A percentile compares a stretch with the other conserved stretches of the same genome.
Evolutionary conservation across 1,140 invertebrate genomes (phyloP).

Genomic region (Parapsyche elsis): DNA sequence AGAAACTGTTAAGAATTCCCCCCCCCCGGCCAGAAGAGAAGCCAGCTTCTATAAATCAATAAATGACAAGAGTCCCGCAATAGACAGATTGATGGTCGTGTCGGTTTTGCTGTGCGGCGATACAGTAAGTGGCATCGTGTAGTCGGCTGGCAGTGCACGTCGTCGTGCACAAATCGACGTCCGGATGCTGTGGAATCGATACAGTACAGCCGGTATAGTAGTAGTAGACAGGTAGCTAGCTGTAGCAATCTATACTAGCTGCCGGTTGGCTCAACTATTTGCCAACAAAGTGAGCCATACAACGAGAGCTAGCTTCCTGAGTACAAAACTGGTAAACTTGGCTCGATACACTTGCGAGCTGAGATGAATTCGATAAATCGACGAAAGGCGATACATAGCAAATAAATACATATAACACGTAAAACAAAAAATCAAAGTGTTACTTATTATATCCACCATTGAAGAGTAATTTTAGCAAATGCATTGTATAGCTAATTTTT

Average conservation of each 20-base stretch:
- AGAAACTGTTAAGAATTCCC: neutral
- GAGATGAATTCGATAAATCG: no score
- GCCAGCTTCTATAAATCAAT: constrained; percentile 1
- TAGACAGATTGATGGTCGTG: constrained; percentile 16
- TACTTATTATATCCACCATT: no score
- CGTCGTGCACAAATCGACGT: constrained; percentile 9
- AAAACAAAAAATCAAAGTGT: no score
- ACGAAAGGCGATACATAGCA: neutral
- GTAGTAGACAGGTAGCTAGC: neutral
- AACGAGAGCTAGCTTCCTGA: no score
- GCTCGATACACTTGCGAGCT: no score
- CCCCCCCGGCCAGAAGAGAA: neutral
- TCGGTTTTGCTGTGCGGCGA: neutral
- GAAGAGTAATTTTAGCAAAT: no score
- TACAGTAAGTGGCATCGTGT: neutral
- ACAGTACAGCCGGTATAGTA: neutral
- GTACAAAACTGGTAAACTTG: no score
- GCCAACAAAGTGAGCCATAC: constrained; percentile 8
- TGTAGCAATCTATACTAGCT: neutral
- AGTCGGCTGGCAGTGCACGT: neutral
- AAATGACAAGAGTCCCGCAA: neutral
- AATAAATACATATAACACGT: no score
- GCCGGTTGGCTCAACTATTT: neutral
- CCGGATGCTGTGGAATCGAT: neutral
- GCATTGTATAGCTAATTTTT: no score